Base-by-base conservation (phyloP, 2,888 invertebrate genomes). In the Coenonympha glycerion region DNA sequence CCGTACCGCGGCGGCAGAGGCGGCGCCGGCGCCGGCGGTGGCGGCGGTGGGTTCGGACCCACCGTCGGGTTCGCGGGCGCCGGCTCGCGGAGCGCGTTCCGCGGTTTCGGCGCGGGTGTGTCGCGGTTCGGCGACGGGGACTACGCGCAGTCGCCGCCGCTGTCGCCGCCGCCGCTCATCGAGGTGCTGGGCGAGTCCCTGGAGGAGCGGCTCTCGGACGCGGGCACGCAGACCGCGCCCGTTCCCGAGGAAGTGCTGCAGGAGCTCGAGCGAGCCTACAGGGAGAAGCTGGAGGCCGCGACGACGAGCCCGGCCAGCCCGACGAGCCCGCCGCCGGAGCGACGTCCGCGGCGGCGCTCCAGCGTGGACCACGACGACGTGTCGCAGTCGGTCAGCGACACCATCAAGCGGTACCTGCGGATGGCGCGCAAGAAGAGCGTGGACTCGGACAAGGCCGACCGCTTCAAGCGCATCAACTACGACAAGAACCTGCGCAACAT, bases 381-480 rank as follows among this genome's bases (percentile, higher is more conserved):
- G 0, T 94, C 94, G 0, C 95, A 95, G 55, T 95, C 95, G 1
- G 95, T 95, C 19, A 93, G 94, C 68, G 94, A 95, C 68, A 95
- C 94, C 59, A 94, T 95, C 54, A 95, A 95, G 75, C 88, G 95
- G 6, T 95, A 95, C 73, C 78, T 95, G 42, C 88, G 94, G 50
- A 95, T 95, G 95, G 95, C 95, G 5, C 89, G 95, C 26, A 95
- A 95, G 71, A 95, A 95, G 69, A 94, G 94, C 66, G 91, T 93
- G 6, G 95, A 95, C 72, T 91, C 92, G 2, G 93, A 93, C 60
- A 93, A 93, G 70, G 91, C 89, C 2, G 95, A 94, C 68, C 90
- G 93, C 44, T 96, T 95, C 70, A 95, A 95, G 71, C 90, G 95
- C 0, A 94, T 96, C 15, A 96, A 96, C 73, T 96, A 96, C 66